Evolutionary conservation across 2,113 vertebrate species (phyloP).

Genomic region (western clawed frog (Xenopus tropicalis)): UCB_Xtro_10.0 CM004445.2:78502001-78502500

Average conservation of each 20-base stretch:
- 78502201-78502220: conserved; percentile 89
- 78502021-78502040: conserved; percentile 97
- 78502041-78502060: conserved; percentile 95
- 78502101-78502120: conserved; percentile 67
- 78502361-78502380: too few species aligned
- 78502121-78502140: conserved; percentile 64
- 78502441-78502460: too few species aligned
- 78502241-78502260: conserved; percentile 39
- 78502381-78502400: too few species aligned
- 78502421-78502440: too few species aligned
- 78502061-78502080: conserved; percentile 93
- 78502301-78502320: too few species aligned
- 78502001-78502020: conserved; percentile 80
- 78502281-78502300: too few species aligned
- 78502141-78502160: conserved; percentile 76
- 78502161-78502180: conserved; percentile 84
- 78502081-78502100: conserved; percentile 80
- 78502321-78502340: too few species aligned
- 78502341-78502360: too few species aligned
- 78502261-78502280: conserved; percentile 3
- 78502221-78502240: conserved; percentile 90
- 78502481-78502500: too few species aligned
- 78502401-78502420: too few species aligned
- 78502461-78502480: too few species aligned
- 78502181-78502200: conserved; percentile 95